Conservation (phyloP, 2,797 vertebrate genomes). For the Danio tinwini region DNA sequence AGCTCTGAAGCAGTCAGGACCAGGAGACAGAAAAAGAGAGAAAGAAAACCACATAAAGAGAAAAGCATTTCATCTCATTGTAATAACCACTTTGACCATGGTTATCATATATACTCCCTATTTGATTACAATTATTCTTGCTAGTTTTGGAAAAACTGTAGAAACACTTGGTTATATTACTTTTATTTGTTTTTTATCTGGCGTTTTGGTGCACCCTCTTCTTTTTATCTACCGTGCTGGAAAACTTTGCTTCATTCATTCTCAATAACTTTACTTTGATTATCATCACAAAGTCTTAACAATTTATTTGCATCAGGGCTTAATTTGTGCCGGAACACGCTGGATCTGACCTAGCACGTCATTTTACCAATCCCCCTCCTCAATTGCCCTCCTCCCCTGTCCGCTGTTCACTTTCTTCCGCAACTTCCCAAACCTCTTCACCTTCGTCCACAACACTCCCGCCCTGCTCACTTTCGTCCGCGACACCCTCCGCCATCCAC, state of each 20-base stretch:
- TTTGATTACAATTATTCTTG: constrained; percentile 15
- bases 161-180: not conserved
- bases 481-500: too few species aligned
- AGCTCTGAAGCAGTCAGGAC: constrained; percentile 44
- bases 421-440: too few species aligned
- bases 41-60: constrained; percentile 65
- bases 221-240: constrained; percentile 1
- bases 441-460: too few species aligned
- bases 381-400: too few species aligned
- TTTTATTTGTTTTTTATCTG: not conserved
- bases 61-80: constrained; percentile 61
- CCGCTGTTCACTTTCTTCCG: too few species aligned
- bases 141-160: not conserved
- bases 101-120: not conserved
- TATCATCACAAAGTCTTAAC: not conserved
- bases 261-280: not conserved
- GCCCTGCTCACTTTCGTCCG: too few species aligned
- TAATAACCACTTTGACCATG: not conserved
- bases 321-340: too few species aligned
- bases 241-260: not conserved
- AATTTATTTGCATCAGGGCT: not conserved
- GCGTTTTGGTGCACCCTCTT: constrained; percentile 4
- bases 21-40: constrained; percentile 28
- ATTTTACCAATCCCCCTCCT: too few species aligned
- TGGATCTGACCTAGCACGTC: too few species aligned